phyloP scores from a whole-genome alignment of 2,797 vertebrate species.

The Heterohyrax brucei region DNA sequence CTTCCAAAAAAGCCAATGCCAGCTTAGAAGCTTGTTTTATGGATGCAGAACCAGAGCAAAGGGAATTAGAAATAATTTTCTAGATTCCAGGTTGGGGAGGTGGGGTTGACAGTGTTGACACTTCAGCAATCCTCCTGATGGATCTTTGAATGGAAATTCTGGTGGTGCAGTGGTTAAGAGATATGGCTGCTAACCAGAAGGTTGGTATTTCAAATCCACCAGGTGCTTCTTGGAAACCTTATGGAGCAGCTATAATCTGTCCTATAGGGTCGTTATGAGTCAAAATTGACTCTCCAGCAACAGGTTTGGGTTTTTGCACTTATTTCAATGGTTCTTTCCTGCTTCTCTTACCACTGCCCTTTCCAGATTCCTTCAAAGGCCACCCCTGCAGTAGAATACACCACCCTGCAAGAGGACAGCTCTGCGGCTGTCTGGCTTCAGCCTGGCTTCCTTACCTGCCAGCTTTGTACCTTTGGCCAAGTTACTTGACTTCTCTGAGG shows the following conservation, averaged over 20 bases:
- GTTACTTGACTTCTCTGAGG: constrained; percentile 3
- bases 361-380: not conserved
- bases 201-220: too few relatives aligned
- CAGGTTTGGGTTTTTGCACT: too few relatives aligned
- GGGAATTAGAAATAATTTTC: not conserved
- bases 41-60: not conserved
- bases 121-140: not conserved
- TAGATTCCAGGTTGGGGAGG: not conserved
- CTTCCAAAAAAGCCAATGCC: not conserved
- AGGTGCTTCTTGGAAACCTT: too few relatives aligned
- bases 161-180: too few relatives aligned
- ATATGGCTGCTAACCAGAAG: too few relatives aligned
- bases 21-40: not conserved
- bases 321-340: not conserved
- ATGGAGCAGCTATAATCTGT: too few relatives aligned
- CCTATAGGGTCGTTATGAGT: too few relatives aligned
- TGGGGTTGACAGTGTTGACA: not conserved
- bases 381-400: not conserved
- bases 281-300: too few relatives aligned
- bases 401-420: rapidly evolving
- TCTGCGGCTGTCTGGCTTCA: not conserved
- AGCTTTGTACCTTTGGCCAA: constrained; percentile 5
- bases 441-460: not conserved
- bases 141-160: not conserved
- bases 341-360: not conserved